Evolutionary conservation across 1,140 invertebrate genomes (phyloP).

Genomic region (Marisa cornuarietis): DNA sequence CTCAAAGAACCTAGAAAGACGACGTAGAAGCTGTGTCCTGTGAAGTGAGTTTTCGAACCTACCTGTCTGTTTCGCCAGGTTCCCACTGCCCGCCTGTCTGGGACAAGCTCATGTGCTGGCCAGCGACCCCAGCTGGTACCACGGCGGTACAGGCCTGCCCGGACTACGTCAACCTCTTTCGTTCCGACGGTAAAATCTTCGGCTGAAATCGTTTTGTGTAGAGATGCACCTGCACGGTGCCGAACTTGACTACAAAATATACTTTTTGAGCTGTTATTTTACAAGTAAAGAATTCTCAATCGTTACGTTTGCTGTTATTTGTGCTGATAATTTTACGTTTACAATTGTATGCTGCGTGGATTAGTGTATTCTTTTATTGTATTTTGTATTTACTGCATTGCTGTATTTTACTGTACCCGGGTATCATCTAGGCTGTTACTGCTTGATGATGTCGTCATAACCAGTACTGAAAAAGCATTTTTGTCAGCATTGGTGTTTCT

Average conservation of each 20-base stretch:
- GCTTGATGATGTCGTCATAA: no score
- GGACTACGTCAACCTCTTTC: constrained; percentile 36
- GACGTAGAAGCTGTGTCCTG: background rate
- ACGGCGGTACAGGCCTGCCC: constrained; percentile 41
- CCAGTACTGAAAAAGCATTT: no score
- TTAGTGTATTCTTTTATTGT: no score
- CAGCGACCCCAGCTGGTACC: constrained; percentile 38
- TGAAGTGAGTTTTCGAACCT: background rate
- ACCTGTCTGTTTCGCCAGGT: constrained; percentile 20
- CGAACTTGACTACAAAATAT: background rate
- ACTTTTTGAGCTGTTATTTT: background rate
- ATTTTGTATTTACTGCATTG: no score
- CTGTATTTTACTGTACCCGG: no score
- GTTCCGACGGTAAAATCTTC: constrained; percentile 27
- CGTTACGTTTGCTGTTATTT: no score
- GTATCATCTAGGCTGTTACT: no score
- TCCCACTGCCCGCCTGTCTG: constrained; percentile 40
- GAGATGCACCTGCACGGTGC: background rate
- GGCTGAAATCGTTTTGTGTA: background rate
- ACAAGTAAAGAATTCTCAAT: background rate
- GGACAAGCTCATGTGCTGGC: constrained; percentile 49
- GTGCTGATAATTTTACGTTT: no score
- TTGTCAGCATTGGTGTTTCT: no score
- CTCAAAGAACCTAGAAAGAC: no score
- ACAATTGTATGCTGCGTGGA: no score